Evolutionary conservation across 2,797 vertebrate genomes (phyloP).

Genomic region (Sphenodon punctatus): DNA sequence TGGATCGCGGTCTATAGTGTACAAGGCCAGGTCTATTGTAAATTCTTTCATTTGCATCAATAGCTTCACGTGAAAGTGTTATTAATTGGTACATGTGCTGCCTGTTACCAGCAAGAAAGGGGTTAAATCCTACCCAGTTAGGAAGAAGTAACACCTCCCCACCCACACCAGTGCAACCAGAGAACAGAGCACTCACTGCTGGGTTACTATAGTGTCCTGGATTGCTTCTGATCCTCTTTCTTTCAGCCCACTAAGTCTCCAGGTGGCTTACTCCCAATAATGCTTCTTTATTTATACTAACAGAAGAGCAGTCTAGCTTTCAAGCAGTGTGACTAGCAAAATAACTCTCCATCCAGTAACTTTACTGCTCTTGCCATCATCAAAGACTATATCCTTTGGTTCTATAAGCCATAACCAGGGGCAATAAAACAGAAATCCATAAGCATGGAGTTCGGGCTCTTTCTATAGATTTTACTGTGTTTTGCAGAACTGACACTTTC

Average conservation of each 20-base stretch:
- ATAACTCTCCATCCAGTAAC: background rate
- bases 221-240: background rate
- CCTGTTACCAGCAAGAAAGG: fast-evolving
- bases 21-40: too few relatives aligned
- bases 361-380: slow-evolving; percentile 10
- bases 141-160: background rate
- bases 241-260: background rate
- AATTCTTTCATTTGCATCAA: background rate
- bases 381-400: background rate
- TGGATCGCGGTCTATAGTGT: too few relatives aligned
- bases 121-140: background rate
- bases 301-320: background rate
- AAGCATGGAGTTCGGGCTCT: slow-evolving; percentile 7
- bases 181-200: background rate
- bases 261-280: background rate
- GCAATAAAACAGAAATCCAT: slow-evolving; percentile 46
- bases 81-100: background rate
- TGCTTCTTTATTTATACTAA: background rate
- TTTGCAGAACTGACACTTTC: background rate
- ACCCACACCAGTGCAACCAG: background rate
- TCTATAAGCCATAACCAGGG: slow-evolving; percentile 35
- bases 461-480: background rate
- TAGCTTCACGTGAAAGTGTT: background rate
- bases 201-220: background rate
- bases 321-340: background rate